Base-by-base conservation (phyloP, 1,140 invertebrate genomes). In the Dinoponera quadriceps region DNA sequence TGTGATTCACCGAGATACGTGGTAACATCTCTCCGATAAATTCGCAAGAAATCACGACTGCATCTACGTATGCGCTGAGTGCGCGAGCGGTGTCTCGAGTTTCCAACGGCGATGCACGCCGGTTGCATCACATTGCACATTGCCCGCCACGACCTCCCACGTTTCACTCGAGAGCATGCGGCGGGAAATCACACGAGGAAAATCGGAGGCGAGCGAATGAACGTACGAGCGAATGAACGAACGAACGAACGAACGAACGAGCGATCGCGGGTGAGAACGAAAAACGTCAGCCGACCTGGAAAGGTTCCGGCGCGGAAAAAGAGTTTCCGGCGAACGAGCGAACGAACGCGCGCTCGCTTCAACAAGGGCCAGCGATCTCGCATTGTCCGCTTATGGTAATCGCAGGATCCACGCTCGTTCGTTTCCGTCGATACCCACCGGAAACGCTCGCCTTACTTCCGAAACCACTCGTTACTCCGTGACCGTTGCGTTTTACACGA, bases 111-210 rank as follows among this genome's bases (percentile, higher is more conserved):
- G 9, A 77, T 87, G 54, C 78, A 60, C 72, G 51, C 29, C 44
- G 63, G 57, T 87, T 87, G 80, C 85, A 66, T 87, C 85, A 87
- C 72, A 33, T 72, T 48, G 80, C 85, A 38, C 48, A 55, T 51
- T 27, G 71, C 82, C 63, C 59, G 66, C 78, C 49, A 25, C 33
- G 22, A 68, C 33, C 80, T 59, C 85, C 85, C 59, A 87, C 85
- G 44, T 69, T 38, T 55, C 33, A 16, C 62, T 51, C 60, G 49
- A 51, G 59, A 78, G 69, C 57, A 71, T 13, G 38, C 38, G 63
- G 65, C 25, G 63, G 55, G 65, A 63, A 69, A 63, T 73, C 63
- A 27, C 49, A 44, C 48, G 59, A 18, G 55, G 68, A 85, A 86
- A 86, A 87, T 87, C 78, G 71, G 80, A 14, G 44, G 51, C 57